Evolutionary conservation across 2,888 invertebrate genomes (phyloP).

Genomic region (Drosophila longiperda): DNA sequence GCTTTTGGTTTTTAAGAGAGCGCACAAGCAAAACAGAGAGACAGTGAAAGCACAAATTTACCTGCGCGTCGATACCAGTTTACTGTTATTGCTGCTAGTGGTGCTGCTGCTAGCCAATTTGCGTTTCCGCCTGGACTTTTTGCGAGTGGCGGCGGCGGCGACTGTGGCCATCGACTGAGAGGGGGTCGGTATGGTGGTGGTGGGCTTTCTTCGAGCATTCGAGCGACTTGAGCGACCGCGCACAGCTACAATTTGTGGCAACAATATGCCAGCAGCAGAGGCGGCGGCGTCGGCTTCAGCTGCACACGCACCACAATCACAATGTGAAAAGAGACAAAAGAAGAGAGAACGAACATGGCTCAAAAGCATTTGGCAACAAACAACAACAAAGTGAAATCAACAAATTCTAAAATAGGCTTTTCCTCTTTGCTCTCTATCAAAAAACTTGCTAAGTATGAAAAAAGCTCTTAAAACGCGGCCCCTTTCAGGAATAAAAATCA

Average conservation of each 20-base stretch:
- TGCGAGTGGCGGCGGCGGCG: conserved; percentile 38
- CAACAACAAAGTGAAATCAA: conserved; percentile 33
- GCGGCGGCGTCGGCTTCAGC: conserved; percentile 17
- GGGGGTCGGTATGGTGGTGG: conserved; percentile 23
- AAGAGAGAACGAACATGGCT: conserved; percentile 56
- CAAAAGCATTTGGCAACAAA: conserved; percentile 41
- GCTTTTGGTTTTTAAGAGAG: conserved; percentile 7
- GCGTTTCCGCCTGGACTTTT: conserved; percentile 63
- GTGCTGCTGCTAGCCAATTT: conserved; percentile 47
- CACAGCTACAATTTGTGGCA: conserved; percentile 53
- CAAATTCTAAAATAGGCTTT: conserved; percentile 13
- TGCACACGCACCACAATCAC: conserved; percentile 36
- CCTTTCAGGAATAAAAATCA: neutral
- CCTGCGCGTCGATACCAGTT: conserved; percentile 63
- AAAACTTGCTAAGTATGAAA: conserved; percentile 40
- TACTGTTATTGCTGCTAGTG: conserved; percentile 36
- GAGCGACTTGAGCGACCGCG: conserved; percentile 52
- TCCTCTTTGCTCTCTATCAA: neutral
- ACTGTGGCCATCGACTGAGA: conserved; percentile 34
- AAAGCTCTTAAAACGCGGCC: conserved; percentile 56
- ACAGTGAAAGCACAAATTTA: conserved; percentile 53
- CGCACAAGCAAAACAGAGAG: conserved; percentile 21
- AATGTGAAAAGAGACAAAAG: conserved; percentile 28
- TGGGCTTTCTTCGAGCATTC: conserved; percentile 58
- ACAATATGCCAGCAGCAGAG: conserved; percentile 17